Base-by-base conservation (phyloP, 1,140 invertebrate genomes). In the Aphis craccivora region DNA sequence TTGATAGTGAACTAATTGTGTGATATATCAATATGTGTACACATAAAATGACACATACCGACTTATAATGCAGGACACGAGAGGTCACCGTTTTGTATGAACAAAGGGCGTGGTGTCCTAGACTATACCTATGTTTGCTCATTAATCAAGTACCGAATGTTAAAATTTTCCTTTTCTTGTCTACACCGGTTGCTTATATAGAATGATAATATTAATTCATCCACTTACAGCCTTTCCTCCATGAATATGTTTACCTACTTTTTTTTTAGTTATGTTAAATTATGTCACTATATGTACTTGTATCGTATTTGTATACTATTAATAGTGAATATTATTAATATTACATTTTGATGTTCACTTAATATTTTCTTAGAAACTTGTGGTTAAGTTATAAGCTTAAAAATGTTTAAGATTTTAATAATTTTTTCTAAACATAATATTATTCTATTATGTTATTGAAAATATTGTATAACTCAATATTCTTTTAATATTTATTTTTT, bases 71-170 rank as follows among this genome's bases (percentile, higher is more conserved):
- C 67, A 48, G 60, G 60, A 76, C 60, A 91, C 76, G 18, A 83
- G 67, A 84, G 91, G 91, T 92, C 91, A 92, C 43, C 45, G 91
- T 51, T 92, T 35, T 84, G 90, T 92, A 83, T 48, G 45, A 40
- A 92, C 43, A 83, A 83, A 92, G 91, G 91, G 91, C 76, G 91
- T 92, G 91, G 91, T 92, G 30, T 51, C 30, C 76, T 25, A 37
- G n/a, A 35, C 37, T 43, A 35, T 48, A 40, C 37, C 37, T 40
- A 81, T 23, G 18, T 30, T 25, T n/a, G 76, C n/a, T 84, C 91
- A 84, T 92, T 92, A 83, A 92, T 92, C 91, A 92, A 83, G 40
- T 30, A 51, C 67, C 45, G 43, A 83, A 45, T 83, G 43, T 48
- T 91, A 48, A 83, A 92, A 45, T 92, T 84, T 81, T 35, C n/a